Evolutionary conservation across 2,113 vertebrate species (phyloP).

Genomic region (Oplegnathus fasciatus): DNA sequence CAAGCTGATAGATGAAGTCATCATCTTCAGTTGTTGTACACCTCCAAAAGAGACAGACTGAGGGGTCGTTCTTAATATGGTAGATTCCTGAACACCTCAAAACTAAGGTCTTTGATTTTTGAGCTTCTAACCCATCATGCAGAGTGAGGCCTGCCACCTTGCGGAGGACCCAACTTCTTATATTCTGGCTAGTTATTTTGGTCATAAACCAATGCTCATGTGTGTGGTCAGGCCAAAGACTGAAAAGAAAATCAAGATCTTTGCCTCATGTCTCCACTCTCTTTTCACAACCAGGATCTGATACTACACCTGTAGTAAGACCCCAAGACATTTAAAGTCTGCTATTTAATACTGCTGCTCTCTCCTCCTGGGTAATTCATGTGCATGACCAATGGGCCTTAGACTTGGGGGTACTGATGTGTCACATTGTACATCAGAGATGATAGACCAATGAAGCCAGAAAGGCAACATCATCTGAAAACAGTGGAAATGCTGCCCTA

Average conservation of each 20-base stretch:
- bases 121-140: too few species aligned
- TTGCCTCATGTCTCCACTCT: not conserved
- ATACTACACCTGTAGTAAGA: not conserved
- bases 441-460: not conserved
- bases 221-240: not conserved
- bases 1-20: not conserved
- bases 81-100: not conserved
- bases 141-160: too few species aligned
- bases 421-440: conserved; percentile 4
- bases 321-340: not conserved
- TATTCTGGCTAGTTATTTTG: not conserved
- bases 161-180: too few species aligned
- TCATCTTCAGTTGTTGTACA: not conserved
- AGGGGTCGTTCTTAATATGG: not conserved
- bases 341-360: not conserved
- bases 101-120: not conserved
- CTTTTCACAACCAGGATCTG: not conserved
- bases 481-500: not conserved
- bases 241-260: not conserved
- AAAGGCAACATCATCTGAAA: not conserved
- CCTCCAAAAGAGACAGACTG: not conserved
- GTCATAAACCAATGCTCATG: not conserved
- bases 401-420: not conserved
- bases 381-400: not conserved
- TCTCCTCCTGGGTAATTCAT: not conserved